Evolutionary conservation across 2,888 invertebrate species (phyloP), one percentile per base, ranked within the genome.

Genomic region (Cylindroiulus punctatus): DNA sequence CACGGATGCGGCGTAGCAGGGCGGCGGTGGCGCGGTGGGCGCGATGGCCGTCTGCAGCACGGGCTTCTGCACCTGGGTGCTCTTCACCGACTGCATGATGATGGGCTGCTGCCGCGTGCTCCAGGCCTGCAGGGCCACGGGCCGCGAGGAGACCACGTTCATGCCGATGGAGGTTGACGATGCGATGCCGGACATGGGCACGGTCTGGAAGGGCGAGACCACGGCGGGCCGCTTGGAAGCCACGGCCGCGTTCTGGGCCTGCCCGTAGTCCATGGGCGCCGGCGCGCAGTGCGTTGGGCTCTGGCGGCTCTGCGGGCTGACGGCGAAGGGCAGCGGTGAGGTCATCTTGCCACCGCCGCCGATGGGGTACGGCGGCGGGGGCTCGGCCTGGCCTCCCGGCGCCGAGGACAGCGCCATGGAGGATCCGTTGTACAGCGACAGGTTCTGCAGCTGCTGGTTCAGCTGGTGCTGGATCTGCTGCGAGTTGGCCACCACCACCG

Each of bases 51-150:
- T 98, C 92, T 98, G 98, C 88, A 98, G 92, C 42, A 97, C 94
- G 0, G 98, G 98, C 91, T 98, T 98, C 90, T 97, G 97, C 65
- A 97, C 97, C 91, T 97, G 97, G 26, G 97, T 97, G 92, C 97
- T 97, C 91, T 97, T 97, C 26, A 98, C 98, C 44, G 97, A 96
- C 91, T 98, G 97, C 97, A 98, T 98, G 88, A 98, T 97, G 88
- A 98, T 96, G 10, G 97, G 97, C 84, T 97, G 95, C 90, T 97
- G 97, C 30, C 95, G 92, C 86, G 96, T 95, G 87, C 95, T 95
- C 94, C 97, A 96, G 84, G 96, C 95, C 90, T 95, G 95, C 86
- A 96, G 92, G 4, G 97, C 96, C 88, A 96, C 95, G 12, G 90
- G 89, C 30, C 88, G 86, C 44, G 52, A 85, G 3, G 86, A 87